These are phyloP conservation scores for Lymantria monacha DNA, from an alignment of 2,888 invertebrate species.

Conservation along the genomic window DNA sequence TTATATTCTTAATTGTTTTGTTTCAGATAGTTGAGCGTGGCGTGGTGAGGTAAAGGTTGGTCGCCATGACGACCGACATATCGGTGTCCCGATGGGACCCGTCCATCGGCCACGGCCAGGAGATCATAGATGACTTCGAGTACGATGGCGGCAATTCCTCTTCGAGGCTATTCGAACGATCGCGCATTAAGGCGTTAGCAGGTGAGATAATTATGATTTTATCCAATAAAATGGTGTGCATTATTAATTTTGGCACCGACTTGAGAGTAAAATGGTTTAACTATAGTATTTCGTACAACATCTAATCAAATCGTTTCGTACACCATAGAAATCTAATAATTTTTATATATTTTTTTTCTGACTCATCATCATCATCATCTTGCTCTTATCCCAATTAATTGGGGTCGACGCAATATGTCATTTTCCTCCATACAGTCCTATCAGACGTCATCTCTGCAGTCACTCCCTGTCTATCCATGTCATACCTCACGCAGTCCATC, in stretches of 20 bases:
- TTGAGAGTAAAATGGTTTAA: too few species aligned
- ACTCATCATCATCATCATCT: too few species aligned
- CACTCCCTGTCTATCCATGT: too few species aligned
- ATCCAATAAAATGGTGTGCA: background rate
- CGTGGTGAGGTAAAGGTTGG: slow-evolving; percentile 67
- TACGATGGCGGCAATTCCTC: slow-evolving; percentile 99
- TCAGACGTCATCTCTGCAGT: too few species aligned
- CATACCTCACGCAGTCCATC: too few species aligned
- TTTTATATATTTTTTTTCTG: too few species aligned
- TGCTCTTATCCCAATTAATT: too few species aligned
- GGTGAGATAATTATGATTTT: slow-evolving; percentile 78
- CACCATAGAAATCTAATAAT: too few species aligned
- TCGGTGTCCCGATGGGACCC: slow-evolving; percentile 99
- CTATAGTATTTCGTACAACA: too few species aligned
- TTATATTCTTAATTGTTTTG: slow-evolving; percentile 9
- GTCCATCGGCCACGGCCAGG: slow-evolving; percentile 92
- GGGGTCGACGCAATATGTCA: too few species aligned
- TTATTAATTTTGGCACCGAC: background rate
- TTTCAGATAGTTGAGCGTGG: slow-evolving; percentile 72
- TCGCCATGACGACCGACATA: slow-evolving; percentile 97
- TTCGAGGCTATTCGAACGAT: slow-evolving; percentile 99
- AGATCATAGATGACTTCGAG: slow-evolving; percentile 98
- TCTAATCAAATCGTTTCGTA: too few species aligned
- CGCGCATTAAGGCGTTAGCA: slow-evolving; percentile 98
- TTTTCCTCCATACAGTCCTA: too few species aligned